Conservation (phyloP, 2,888 invertebrate species). For the Oscheius sp. region DNA sequence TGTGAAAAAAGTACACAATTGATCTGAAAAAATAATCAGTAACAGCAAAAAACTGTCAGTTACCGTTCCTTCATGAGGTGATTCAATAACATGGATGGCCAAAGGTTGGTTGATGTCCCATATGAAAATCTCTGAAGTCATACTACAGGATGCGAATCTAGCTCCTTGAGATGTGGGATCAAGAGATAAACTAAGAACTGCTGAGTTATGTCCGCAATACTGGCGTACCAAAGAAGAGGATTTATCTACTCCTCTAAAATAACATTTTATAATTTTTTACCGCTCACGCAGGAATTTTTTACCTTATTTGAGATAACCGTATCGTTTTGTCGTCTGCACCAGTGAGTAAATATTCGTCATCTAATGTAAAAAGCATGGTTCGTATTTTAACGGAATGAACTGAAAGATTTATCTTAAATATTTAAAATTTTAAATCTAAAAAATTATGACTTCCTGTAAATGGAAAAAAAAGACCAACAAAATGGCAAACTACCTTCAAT, state of each 20-base stretch:
- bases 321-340: conserved; percentile 60
- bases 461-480: neutral
- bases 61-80: conserved; percentile 38
- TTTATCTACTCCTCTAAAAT: neutral
- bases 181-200: conserved; percentile 36
- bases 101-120: conserved; percentile 49
- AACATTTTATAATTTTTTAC: too few species aligned
- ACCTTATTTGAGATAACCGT: conserved; percentile 45
- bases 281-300: too few species aligned
- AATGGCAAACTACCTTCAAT: conserved; percentile 48
- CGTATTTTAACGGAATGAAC: conserved; percentile 63
- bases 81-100: neutral
- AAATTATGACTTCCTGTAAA: neutral
- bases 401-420: conserved; percentile 35
- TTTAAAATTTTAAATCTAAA: too few species aligned
- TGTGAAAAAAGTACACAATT: conserved; percentile 45
- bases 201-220: conserved; percentile 43
- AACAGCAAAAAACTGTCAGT: neutral
- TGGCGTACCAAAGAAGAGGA: conserved; percentile 30
- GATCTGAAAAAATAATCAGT: conserved; percentile 6
- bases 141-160: conserved; percentile 44
- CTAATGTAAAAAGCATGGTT: conserved; percentile 52
- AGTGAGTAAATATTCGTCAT: conserved; percentile 50
- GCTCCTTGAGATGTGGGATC: conserved; percentile 43
- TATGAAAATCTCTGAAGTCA: conserved; percentile 35